These are phyloP conservation scores for Pseudopipra pipra DNA, from an alignment of 2,113 vertebrate genomes.

Conservation along the genomic window DNA sequence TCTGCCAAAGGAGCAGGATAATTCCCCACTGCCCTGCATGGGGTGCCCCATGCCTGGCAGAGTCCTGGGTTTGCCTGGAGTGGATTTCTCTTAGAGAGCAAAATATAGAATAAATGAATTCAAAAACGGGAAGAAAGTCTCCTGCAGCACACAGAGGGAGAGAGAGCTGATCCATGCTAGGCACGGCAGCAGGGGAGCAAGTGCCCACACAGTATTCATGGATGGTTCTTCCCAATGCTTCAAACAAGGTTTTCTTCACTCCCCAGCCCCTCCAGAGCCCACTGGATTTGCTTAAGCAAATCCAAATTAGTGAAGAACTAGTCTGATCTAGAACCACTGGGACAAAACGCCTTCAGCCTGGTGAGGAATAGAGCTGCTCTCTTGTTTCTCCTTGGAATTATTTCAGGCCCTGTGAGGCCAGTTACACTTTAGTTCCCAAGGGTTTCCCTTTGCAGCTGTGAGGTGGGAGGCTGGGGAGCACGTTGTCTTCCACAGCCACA, in stretches of 20 bases:
- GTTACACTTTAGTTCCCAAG: background rate
- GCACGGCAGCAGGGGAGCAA: background rate
- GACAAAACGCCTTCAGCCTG: fast-evolving
- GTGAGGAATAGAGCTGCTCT: background rate
- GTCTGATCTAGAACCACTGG: background rate
- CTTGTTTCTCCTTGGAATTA: background rate
- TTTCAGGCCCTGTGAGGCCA: background rate
- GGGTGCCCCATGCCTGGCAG: background rate
- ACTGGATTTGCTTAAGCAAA: background rate
- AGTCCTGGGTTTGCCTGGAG: background rate
- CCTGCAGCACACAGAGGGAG: background rate
- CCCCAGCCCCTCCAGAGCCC: background rate
- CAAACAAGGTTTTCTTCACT: background rate
- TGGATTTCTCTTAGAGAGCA: background rate
- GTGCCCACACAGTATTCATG: background rate
- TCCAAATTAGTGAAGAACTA: background rate
- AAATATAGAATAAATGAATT: background rate
- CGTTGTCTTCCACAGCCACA: background rate
- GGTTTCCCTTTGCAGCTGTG: background rate
- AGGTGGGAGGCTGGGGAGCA: background rate
- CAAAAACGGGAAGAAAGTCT: background rate
- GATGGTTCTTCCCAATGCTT: background rate
- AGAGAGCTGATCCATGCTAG: background rate
- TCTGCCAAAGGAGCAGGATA: background rate
- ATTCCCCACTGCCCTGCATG: fast-evolving